Evolutionary conservation across 2,888 invertebrate species (phyloP).

Genomic region (Nephrotoma guestfalica): DNA sequence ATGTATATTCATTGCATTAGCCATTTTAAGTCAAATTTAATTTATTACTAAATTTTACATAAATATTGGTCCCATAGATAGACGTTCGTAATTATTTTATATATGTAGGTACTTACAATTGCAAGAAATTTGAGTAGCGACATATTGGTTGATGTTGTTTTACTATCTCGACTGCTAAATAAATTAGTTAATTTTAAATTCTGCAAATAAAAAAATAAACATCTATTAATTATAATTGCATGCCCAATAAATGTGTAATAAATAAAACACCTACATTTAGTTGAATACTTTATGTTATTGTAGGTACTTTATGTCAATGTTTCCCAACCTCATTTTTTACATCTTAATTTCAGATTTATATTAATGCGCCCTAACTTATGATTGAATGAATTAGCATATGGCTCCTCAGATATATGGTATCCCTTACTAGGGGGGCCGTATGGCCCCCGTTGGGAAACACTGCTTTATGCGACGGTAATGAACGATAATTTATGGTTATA

Average conservation of each 20-base stretch:
- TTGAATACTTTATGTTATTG: not conserved
- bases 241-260: not conserved
- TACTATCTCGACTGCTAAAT: conserved; percentile 23
- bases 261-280: not conserved
- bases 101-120: conserved; percentile 47
- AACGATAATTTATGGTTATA: not conserved
- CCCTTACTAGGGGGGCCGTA: too few species aligned
- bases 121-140: conserved; percentile 56
- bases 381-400: too few species aligned
- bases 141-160: conserved; percentile 25
- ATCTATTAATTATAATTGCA: conserved; percentile 2
- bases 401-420: too few species aligned
- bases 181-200: conserved; percentile 21
- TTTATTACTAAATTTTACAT: too few species aligned
- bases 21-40: too few species aligned
- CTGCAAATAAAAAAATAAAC: conserved; percentile 14
- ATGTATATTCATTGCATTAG: too few species aligned
- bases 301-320: too few species aligned
- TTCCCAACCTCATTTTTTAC: too few species aligned
- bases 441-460: too few species aligned
- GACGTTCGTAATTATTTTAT: not conserved
- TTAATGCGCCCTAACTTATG: too few species aligned
- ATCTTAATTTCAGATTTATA: too few species aligned
- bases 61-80: not conserved
- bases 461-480: not conserved